These are phyloP conservation scores for Ciconia boyciana DNA, from an alignment of 2,113 vertebrate genomes.

Conservation along the genomic window DNA sequence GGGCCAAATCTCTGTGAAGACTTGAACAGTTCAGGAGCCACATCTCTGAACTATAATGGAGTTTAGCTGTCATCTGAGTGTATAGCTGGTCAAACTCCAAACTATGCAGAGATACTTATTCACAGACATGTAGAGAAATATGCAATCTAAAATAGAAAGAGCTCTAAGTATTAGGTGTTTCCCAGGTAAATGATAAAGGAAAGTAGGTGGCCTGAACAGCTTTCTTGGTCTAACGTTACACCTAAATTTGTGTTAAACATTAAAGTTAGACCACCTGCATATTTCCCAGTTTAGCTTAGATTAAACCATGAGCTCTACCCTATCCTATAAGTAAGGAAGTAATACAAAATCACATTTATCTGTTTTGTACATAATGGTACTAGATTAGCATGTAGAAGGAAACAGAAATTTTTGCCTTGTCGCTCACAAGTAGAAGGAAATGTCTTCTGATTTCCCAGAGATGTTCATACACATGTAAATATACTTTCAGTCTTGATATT, in stretches of 20 bases:
- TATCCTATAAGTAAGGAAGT: neutral
- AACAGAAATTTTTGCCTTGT: neutral
- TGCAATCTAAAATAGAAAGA: neutral
- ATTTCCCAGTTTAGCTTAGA: neutral
- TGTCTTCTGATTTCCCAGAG: neutral
- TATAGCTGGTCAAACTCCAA: neutral
- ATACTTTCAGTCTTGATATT: neutral
- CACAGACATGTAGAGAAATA: neutral
- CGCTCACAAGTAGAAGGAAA: neutral
- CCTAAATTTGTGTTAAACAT: neutral
- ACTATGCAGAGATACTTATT: neutral
- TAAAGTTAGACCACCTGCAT: neutral
- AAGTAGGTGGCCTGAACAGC: neutral
- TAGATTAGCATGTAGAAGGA: neutral
- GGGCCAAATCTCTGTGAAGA: neutral
- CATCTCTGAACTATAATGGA: neutral
- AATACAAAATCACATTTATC: neutral
- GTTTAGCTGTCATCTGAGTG: neutral
- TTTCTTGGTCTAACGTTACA: neutral
- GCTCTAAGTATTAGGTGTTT: neutral
- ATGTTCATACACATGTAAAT: neutral
- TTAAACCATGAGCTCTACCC: neutral
- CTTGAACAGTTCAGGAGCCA: neutral
- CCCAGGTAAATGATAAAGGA: neutral
- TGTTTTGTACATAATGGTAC: neutral